Conservation (phyloP, 2,888 invertebrate species). For the Parnassius orleans region DNA sequence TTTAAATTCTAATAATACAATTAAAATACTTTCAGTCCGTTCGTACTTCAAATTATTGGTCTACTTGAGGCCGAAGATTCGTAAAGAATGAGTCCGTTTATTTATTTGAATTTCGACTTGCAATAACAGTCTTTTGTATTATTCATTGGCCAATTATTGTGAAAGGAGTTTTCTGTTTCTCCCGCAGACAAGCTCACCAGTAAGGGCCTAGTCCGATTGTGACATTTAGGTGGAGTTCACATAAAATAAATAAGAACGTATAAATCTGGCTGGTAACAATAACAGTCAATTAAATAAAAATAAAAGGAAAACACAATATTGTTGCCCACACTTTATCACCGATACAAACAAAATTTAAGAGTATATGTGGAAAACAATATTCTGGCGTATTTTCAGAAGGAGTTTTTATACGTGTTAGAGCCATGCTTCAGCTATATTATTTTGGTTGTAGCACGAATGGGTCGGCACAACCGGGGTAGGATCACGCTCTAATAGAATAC, state of each 20-base stretch:
- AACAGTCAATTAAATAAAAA: not conserved
- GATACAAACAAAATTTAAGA: no score
- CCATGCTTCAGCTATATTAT: no score
- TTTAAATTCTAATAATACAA: conserved; percentile 3
- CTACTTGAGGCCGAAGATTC: conserved; percentile 11
- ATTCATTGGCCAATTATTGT: conserved; percentile 80
- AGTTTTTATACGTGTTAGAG: no score
- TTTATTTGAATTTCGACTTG: conserved; percentile 61
- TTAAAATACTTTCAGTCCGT: not conserved
- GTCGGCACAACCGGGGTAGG: no score
- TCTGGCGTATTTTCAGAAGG: no score
- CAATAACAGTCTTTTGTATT: conserved; percentile 78
- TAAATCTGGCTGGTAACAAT: not conserved
- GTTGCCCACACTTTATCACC: no score
- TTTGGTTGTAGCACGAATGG: no score
- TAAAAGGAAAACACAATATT: not conserved
- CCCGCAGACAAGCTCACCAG: conserved; percentile 30
- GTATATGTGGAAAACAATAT: no score
- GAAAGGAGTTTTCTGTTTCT: conserved; percentile 74
- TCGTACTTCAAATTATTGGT: conserved; percentile 15
- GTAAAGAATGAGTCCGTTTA: conserved; percentile 45
- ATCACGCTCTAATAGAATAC: no score
- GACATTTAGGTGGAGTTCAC: conserved; percentile 5
- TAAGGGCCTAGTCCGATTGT: conserved; percentile 10
- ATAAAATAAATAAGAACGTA: not conserved